These are phyloP conservation scores for Lithophane leautieri DNA, from an alignment of 2,888 invertebrate species.

Conservation along the genomic window DNA sequence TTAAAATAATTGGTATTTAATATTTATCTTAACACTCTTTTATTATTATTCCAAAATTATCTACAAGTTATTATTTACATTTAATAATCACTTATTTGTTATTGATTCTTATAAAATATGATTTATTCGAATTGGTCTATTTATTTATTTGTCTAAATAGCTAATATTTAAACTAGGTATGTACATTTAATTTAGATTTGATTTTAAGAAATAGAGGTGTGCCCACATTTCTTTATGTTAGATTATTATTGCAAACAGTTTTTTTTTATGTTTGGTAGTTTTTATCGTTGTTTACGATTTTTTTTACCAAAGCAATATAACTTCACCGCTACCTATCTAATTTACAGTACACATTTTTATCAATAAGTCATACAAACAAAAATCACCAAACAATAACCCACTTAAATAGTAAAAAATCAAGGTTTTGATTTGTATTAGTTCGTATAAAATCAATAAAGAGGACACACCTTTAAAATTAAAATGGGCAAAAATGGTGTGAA, in stretches of 20 bases:
- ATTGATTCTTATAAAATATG: slow-evolving; percentile 60
- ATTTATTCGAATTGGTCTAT: slow-evolving; percentile 69
- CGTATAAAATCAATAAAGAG: background rate
- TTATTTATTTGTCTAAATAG: slow-evolving; percentile 56
- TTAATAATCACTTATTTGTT: slow-evolving; percentile 39
- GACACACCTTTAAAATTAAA: slow-evolving; percentile 31
- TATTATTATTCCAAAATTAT: slow-evolving; percentile 36
- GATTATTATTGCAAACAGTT: background rate
- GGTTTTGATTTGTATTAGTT: too few relatives aligned
- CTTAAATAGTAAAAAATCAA: too few relatives aligned
- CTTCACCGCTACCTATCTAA: background rate
- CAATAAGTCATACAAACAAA: background rate
- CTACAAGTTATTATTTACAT: slow-evolving; percentile 55
- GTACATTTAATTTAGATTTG: slow-evolving; percentile 41
- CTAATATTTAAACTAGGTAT: slow-evolving; percentile 44
- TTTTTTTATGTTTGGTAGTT: background rate
- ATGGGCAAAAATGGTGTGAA: slow-evolving; percentile 1
- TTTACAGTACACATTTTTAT: background rate
- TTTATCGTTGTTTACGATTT: too few relatives aligned
- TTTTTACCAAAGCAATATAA: background rate
- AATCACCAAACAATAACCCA: background rate
- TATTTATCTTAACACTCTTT: slow-evolving; percentile 35
- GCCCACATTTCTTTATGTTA: slow-evolving; percentile 21
- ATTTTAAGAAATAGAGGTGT: slow-evolving; percentile 25
- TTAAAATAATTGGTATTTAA: slow-evolving; percentile 43